Conservation (phyloP, 2,888 invertebrate genomes). For the Helobdella robusta region DNA sequence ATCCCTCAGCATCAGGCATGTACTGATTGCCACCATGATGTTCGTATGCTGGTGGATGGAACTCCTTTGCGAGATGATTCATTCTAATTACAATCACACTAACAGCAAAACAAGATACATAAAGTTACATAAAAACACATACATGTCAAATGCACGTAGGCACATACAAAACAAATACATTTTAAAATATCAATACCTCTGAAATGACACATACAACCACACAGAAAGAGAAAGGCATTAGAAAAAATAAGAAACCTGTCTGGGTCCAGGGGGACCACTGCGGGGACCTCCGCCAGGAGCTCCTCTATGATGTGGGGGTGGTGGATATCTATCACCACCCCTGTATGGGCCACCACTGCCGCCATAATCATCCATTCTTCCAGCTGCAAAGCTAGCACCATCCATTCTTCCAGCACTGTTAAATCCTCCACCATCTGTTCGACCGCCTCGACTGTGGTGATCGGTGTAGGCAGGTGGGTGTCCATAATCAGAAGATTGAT, state of each 20-base stretch:
- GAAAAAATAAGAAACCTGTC: too few species aligned
- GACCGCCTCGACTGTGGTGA: too few species aligned
- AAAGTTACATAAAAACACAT: neutral
- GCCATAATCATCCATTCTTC: slow-evolving; percentile 16
- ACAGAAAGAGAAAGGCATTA: too few species aligned
- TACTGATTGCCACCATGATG: slow-evolving; percentile 10
- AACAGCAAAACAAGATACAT: neutral
- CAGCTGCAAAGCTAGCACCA: too few species aligned
- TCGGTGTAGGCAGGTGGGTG: too few species aligned
- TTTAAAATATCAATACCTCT: neutral
- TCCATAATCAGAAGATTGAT: too few species aligned
- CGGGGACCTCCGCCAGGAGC: neutral
- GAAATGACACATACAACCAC: neutral
- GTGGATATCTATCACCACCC: slow-evolving; percentile 15
- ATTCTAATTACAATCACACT: too few species aligned
- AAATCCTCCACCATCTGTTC: too few species aligned
- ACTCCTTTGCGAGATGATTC: neutral
- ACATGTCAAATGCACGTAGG: neutral
- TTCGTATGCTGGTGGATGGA: slow-evolving; percentile 12
- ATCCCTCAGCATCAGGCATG: neutral
- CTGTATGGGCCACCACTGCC: slow-evolving; percentile 9
- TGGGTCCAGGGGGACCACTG: slow-evolving; percentile 25
- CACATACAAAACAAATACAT: neutral
- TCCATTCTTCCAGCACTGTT: too few species aligned
- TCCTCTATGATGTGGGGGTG: neutral